Conservation (phyloP, 2,113 vertebrate genomes). For the Pseudopodoces humilis region DNA sequence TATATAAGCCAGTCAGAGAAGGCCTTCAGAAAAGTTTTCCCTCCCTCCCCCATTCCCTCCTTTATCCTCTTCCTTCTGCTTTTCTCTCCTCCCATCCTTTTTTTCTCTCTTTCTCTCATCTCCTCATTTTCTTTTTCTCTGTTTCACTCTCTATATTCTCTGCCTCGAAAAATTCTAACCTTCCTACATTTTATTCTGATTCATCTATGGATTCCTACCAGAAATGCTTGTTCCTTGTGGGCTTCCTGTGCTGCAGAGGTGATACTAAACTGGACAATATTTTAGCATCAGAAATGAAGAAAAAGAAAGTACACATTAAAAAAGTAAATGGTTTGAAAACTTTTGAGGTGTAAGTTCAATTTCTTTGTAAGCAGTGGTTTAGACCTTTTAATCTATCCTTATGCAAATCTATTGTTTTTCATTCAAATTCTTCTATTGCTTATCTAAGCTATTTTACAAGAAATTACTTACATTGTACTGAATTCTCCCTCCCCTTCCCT, state of each 20-base stretch:
- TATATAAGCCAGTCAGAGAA: not conserved
- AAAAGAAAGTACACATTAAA: not conserved
- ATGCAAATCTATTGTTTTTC: not conserved
- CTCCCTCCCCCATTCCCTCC: not conserved
- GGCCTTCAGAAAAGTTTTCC: not conserved
- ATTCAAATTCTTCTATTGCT: not conserved
- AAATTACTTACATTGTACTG: not conserved
- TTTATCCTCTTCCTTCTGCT: not conserved
- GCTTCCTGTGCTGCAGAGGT: not conserved
- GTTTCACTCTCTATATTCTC: not conserved
- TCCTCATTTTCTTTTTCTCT: not conserved
- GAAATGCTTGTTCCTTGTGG: not conserved
- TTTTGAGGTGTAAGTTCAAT: not conserved
- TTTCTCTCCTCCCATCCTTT: rapidly evolving
- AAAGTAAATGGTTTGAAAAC: not conserved
- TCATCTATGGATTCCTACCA: not conserved
- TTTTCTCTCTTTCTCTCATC: not conserved
- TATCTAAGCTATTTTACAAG: not conserved
- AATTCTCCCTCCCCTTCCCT: not conserved
- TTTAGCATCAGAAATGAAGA: not conserved
- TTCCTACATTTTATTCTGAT: not conserved
- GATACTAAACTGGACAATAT: not conserved
- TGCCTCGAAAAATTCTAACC: not conserved
- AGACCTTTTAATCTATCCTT: not conserved
- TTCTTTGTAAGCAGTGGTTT: not conserved